phyloP scores from a whole-genome alignment of 2,888 invertebrate species.

The Halocaridina rubra region DNA sequence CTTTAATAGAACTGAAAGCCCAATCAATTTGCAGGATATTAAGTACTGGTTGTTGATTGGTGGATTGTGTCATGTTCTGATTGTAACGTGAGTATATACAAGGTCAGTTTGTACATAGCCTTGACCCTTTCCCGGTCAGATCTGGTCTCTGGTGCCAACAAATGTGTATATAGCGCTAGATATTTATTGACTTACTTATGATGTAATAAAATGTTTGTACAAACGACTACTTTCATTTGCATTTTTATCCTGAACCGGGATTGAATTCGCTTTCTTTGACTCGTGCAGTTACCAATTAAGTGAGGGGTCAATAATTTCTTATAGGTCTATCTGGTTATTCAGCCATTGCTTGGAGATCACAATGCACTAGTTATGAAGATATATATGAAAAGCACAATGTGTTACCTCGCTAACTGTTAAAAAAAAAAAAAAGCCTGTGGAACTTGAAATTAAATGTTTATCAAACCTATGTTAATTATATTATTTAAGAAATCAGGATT shows the following conservation, averaged over 20 bases:
- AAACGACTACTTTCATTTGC: background rate
- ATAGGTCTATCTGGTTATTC: no score
- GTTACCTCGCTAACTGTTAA: no score
- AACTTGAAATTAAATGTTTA: no score
- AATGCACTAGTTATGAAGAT: background rate
- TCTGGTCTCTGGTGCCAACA: constrained; percentile 26
- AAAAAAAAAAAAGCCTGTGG: no score
- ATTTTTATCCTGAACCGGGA: background rate
- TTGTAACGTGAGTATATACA: background rate
- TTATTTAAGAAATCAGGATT: no score
- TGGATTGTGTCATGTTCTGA: background rate
- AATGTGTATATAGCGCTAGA: constrained; percentile 33
- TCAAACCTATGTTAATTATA: no score
- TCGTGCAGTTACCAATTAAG: background rate
- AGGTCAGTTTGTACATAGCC: constrained; percentile 14
- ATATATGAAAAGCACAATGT: background rate
- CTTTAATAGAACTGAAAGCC: no score
- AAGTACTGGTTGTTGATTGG: background rate
- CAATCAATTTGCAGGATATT: no score
- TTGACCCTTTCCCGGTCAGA: background rate
- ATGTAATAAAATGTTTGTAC: constrained; percentile 40
- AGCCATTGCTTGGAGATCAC: background rate
- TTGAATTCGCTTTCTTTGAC: background rate
- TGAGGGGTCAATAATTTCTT: background rate
- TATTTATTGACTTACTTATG: constrained; percentile 32